Base-by-base conservation (phyloP, 1,140 invertebrate genomes). In the Aplysia californica region DNA sequence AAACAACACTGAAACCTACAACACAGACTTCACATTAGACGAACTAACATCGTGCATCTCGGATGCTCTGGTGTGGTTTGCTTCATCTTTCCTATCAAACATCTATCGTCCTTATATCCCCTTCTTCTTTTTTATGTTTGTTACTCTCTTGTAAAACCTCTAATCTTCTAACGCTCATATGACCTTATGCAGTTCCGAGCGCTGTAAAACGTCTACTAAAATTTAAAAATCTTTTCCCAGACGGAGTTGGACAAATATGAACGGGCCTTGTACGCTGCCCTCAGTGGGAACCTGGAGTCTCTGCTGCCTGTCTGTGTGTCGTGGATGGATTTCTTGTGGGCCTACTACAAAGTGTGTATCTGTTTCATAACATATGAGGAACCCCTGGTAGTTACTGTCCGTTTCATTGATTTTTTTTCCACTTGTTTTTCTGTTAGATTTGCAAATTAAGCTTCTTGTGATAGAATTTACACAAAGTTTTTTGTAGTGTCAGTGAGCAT, bases 281-380 rank as follows among this genome's bases (percentile, higher is more conserved):
- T 97, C 23, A 96, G 96, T 91, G 97, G 97, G 0, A 94, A 97
- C 88, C 86, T 97, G 31, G 90, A 92, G 26, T 92, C 94, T 20
- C 85, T 97, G 10, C 86, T 97, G 15, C 91, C 94, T 5, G 92
- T 94, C 0, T 95, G 95, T 77, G 90, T 91, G 15, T 93, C 92
- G 21, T 98, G 96, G 96, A 93, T 96, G 85, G 97, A 99, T 90
- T 91, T 94, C 71, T 88, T 98, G 18, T 98, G 97, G 97, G 95
- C 95, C 15, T 94, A 96, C 86, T 91, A 96, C 78, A 94, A 94
- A 83, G 92, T 75, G n/a, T 68, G 38, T 31, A 10, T 6, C 29
- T 61, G 10, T 15, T 15, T 15, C 6, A 10, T 26, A 10, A 26
- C 23, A 61, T 15, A 61, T 61, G 29, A 10, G 10, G 10, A n/a